Conservation (phyloP, 2,888 invertebrate genomes). For the Trissolcus brochymenae region DNA sequence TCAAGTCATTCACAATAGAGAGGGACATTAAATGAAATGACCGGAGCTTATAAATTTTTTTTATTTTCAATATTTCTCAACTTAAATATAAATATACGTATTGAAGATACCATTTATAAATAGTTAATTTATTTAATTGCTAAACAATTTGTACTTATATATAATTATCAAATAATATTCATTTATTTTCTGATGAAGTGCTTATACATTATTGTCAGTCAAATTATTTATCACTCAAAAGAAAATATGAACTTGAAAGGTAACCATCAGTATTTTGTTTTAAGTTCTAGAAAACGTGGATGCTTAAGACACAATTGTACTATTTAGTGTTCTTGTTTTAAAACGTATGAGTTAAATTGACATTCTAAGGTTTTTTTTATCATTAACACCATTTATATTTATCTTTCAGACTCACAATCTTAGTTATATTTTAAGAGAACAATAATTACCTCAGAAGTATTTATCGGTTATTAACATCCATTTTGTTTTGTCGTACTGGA, state of each 20-base stretch:
- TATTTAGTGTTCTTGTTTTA: conserved; percentile 18
- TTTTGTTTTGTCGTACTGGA: conserved; percentile 12
- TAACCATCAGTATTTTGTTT: conserved; percentile 20
- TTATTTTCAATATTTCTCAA: conserved; percentile 45
- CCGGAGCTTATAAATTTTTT: conserved; percentile 28
- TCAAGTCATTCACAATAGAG: neutral
- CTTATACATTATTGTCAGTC: conserved; percentile 52
- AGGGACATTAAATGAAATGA: conserved; percentile 21
- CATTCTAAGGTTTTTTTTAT: conserved; percentile 38
- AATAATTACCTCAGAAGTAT: conserved; percentile 41
- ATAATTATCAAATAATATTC: conserved; percentile 51
- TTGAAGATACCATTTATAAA: conserved; percentile 48
- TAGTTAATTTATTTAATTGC: conserved; percentile 32
- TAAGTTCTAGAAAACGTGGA: conserved; percentile 28
- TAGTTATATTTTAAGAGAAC: conserved; percentile 29
- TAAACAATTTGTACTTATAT: conserved; percentile 45
- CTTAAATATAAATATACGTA: conserved; percentile 50
- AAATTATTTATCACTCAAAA: conserved; percentile 50
- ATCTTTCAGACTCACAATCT: conserved; percentile 40
- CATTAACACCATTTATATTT: conserved; percentile 14
- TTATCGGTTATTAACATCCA: conserved; percentile 36
- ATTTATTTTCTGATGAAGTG: conserved; percentile 33
- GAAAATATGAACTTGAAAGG: conserved; percentile 41
- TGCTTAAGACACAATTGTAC: conserved; percentile 46
- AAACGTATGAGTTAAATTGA: conserved; percentile 42